Base-by-base conservation (phyloP, 2,797 vertebrate species). In the Phrynocephalus forsythii region DNA sequence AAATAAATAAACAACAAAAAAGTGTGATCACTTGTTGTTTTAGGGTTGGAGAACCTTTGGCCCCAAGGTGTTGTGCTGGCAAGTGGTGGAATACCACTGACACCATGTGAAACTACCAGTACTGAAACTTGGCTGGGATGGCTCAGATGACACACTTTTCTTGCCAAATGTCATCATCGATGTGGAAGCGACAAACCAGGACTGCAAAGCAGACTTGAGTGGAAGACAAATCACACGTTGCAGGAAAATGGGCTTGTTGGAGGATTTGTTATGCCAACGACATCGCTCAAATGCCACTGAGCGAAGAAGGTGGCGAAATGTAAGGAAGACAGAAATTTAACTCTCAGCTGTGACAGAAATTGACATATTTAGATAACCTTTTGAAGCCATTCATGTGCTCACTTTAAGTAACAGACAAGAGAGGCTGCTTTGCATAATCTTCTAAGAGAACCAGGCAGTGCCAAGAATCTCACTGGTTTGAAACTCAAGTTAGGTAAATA, bases 131-230 rank as follows among this genome's bases (percentile, higher is more conserved):
- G 73, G 56, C 71, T 38, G 52, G 67, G 72, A 28, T 1, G 10
- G 22, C 30, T 11, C 3, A 63, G 18, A 83, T 72, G 18, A 56
- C 26, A 52, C 3, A 33, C 50, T 85, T 87, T 8, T 0, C 0
- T 79, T 48, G 26, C 10, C 80, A 69, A 84, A 79, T 69, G 8
- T 5, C 48, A 16, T 38, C 52, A 78, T 81, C 69, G 60, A 83
- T 56, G 87, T 56, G 71, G 28, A 84, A 84, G 44, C 13, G 56
- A 24, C 10, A 80, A 79, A 24, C 86, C 52, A 76, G 72, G 69
- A 48, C 82, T 38, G 33, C 91, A 82, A 81, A 2, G 0, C 66
- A 5, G 0, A 38, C 86, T 80, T 11, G 0, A 56, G 0, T 7
- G 69, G 77, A 38, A 68, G 28, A 33, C n/a, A 76, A 1, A 85